These are phyloP conservation scores for Heliconius hermathena DNA, from an alignment of 1,140 invertebrate species.

Conservation along the genomic window DNA sequence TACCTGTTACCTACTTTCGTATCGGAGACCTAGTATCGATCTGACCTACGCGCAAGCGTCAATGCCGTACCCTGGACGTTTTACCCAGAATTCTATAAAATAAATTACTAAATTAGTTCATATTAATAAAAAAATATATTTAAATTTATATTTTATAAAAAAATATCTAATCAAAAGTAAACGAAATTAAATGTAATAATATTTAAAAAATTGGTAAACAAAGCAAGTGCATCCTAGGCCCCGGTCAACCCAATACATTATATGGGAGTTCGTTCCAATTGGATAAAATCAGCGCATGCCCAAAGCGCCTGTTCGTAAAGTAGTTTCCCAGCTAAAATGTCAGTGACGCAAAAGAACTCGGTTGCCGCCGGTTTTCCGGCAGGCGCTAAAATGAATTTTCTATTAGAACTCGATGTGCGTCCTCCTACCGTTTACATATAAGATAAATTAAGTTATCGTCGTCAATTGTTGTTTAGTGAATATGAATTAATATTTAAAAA, in stretches of 20 bases:
- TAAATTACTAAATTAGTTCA: neutral
- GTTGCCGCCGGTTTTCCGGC: constrained; percentile 62
- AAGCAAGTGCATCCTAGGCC: constrained; percentile 31
- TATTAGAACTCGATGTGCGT: constrained; percentile 31
- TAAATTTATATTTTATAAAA: neutral
- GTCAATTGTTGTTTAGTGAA: constrained; percentile 72
- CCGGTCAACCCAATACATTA: constrained; percentile 42
- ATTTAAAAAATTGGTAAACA: constrained; percentile 19
- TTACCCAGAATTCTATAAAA: neutral
- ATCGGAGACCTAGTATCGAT: constrained; percentile 63
- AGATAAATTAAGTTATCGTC: constrained; percentile 36
- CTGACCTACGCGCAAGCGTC: constrained; percentile 68
- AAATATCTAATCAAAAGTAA: neutral
- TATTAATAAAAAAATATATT: neutral
- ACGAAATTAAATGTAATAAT: neutral
- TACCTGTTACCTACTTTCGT: constrained; percentile 45
- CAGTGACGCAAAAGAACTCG: constrained; percentile 63
- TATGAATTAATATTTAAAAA: constrained; percentile 51
- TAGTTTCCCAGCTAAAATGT: constrained; percentile 58
- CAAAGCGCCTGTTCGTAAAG: constrained; percentile 56
- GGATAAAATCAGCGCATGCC: constrained; percentile 68
- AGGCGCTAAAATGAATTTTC: constrained; percentile 55
- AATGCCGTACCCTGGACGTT: constrained; percentile 22
- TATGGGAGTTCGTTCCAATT: constrained; percentile 59
- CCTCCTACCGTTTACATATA: constrained; percentile 3